Evolutionary conservation across 1,140 invertebrate species (phyloP).

Genomic region (Cotesia vestalis): DNA sequence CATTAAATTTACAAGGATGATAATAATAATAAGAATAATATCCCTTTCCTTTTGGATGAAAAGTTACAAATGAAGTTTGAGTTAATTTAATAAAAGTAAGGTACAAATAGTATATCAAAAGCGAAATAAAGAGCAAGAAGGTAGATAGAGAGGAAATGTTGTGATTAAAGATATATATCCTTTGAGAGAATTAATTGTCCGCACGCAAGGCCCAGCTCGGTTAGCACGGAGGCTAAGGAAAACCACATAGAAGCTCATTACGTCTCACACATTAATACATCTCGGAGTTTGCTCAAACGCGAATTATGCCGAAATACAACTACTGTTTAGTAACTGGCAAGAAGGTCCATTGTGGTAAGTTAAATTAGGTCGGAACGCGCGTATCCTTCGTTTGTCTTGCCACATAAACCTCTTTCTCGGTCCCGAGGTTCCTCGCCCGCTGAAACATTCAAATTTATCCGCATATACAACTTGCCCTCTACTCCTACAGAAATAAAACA

Average conservation of each 20-base stretch:
- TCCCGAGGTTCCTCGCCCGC: neutral
- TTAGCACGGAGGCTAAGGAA: constrained; percentile 26
- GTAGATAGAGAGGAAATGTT: neutral
- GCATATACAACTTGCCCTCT: neutral
- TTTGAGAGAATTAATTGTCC: constrained; percentile 24
- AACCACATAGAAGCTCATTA: constrained; percentile 38
- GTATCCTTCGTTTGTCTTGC: constrained; percentile 39
- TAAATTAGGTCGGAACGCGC: constrained; percentile 42
- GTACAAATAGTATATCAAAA: too few species aligned
- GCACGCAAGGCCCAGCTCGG: constrained; percentile 12
- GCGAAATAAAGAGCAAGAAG: too few species aligned
- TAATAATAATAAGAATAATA: too few species aligned
- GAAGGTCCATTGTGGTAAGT: constrained; percentile 36
- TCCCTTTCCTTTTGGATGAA: too few species aligned
- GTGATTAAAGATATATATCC: constrained; percentile 20
- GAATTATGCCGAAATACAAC: constrained; percentile 34
- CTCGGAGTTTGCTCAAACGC: constrained; percentile 29
- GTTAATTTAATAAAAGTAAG: too few species aligned
- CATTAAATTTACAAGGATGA: too few species aligned
- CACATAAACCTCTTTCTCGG: constrained; percentile 28
- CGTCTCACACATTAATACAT: constrained; percentile 34
- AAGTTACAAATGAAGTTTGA: too few species aligned
- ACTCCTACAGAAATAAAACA: too few species aligned
- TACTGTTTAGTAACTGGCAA: constrained; percentile 11
- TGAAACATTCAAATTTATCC: neutral